Conservation (phyloP, 2,113 vertebrate genomes). For the Eublepharis macularius region DNA sequence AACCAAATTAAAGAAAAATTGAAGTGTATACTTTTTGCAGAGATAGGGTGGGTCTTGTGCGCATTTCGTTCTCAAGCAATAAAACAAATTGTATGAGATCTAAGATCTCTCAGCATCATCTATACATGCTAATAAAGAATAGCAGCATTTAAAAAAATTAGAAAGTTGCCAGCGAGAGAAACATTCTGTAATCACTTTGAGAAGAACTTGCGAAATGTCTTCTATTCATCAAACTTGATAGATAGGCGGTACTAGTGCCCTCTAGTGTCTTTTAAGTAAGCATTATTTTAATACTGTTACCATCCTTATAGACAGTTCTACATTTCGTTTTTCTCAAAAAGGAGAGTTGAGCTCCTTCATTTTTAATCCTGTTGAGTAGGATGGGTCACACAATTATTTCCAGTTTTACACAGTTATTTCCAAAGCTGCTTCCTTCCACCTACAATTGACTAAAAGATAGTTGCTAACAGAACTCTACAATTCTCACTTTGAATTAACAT, state of each 20-base stretch:
- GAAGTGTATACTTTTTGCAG: not conserved
- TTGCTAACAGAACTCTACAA: too few species aligned
- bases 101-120: not conserved
- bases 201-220: not conserved
- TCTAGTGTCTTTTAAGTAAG: constrained; percentile 14
- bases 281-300: not conserved
- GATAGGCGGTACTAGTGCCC: constrained; percentile 9
- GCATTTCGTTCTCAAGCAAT: not conserved
- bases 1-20: not conserved
- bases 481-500: too few species aligned
- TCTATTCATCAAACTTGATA: not conserved
- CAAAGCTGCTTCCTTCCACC: too few species aligned
- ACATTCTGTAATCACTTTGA: not conserved
- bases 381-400: not conserved
- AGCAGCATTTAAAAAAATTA: not conserved
- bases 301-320: not conserved
- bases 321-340: not conserved
- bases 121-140: not conserved
- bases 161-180: not conserved
- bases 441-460: too few species aligned
- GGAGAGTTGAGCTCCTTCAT: not conserved
- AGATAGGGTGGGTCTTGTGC: not conserved
- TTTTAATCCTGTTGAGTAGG: too few species aligned
- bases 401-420: too few species aligned
- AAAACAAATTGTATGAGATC: not conserved